Evolutionary conservation across 2,797 vertebrate genomes (phyloP).

Genomic region (Parambassis ranga): DNA sequence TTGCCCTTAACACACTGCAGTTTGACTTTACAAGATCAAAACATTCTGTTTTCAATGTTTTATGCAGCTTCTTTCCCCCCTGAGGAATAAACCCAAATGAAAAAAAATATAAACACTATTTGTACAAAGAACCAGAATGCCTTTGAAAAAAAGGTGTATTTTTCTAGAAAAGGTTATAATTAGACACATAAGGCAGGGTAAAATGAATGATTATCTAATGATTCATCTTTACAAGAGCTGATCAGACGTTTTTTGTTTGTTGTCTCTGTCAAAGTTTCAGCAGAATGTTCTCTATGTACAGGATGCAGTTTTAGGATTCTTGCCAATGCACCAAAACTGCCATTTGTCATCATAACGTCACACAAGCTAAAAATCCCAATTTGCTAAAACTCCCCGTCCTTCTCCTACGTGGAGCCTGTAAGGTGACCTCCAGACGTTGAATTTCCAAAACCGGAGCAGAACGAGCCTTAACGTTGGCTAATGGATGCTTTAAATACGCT

Average conservation of each 20-base stretch:
- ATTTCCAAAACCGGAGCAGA: constrained; percentile 65
- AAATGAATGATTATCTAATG: constrained; percentile 63
- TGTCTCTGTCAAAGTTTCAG: constrained; percentile 7
- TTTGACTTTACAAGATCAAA: constrained; percentile 74
- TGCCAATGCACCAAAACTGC: constrained; percentile 2
- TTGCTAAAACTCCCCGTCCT: constrained; percentile 32
- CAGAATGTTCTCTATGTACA: constrained; percentile 43
- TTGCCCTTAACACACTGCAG: constrained; percentile 56
- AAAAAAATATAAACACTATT: constrained; percentile 52
- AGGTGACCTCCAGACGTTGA: constrained; percentile 76
- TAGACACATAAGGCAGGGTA: constrained; percentile 69
- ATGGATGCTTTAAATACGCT: constrained; percentile 76
- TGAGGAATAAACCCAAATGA: constrained; percentile 4
- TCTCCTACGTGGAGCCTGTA: constrained; percentile 69
- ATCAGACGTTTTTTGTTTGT: too few relatives aligned
- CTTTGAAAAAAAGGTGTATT: constrained; percentile 20
- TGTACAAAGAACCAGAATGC: constrained; percentile 80
- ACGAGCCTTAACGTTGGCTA: constrained; percentile 62
- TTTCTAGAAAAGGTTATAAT: constrained; percentile 39
- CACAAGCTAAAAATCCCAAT: constrained; percentile 42
- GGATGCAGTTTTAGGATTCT: not conserved
- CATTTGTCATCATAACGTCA: constrained; percentile 34
- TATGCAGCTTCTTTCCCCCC: constrained; percentile 9
- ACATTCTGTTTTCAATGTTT: constrained; percentile 59
- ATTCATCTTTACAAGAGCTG: constrained; percentile 65